Conservation (phyloP, 2,797 vertebrate genomes). For the Enteromius thamalakanensis region DNA sequence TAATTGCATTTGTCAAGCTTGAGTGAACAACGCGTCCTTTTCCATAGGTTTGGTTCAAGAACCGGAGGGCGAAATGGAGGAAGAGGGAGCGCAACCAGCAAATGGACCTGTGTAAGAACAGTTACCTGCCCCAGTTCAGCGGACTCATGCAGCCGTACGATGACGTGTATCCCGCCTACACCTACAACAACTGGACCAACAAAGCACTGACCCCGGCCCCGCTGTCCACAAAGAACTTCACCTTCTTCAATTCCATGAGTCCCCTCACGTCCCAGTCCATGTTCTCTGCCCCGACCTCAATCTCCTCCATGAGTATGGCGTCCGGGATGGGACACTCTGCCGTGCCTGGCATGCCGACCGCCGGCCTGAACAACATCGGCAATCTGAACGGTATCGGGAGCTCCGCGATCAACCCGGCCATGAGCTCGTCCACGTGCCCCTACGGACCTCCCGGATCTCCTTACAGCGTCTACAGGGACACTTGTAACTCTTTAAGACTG, state of each 20-base stretch:
- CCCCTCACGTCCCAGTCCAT: slow-evolving; percentile 96
- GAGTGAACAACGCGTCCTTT: slow-evolving; percentile 16
- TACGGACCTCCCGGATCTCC: slow-evolving; percentile 93
- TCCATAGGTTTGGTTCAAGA: slow-evolving; percentile 97
- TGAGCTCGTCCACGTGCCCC: slow-evolving; percentile 92
- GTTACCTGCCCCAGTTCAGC: slow-evolving; percentile 97
- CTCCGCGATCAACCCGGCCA: slow-evolving; percentile 92
- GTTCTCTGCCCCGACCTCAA: slow-evolving; percentile 95
- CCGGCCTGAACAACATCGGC: slow-evolving; percentile 95
- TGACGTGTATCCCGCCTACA: slow-evolving; percentile 96
- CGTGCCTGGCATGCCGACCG: slow-evolving; percentile 89
- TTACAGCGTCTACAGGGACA: slow-evolving; percentile 98
- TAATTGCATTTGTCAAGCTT: not conserved
- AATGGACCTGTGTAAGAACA: slow-evolving; percentile 98
- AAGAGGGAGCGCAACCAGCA: slow-evolving; percentile 98
- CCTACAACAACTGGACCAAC: slow-evolving; percentile 99
- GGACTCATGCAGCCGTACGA: slow-evolving; percentile 98
- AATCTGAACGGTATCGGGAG: slow-evolving; percentile 91
- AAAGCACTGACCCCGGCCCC: slow-evolving; percentile 92
- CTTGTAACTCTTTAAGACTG: slow-evolving; percentile 97
- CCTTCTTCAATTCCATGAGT: slow-evolving; percentile 99
- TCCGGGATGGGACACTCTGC: slow-evolving; percentile 92
- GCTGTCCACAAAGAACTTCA: slow-evolving; percentile 96
- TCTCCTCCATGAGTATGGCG: slow-evolving; percentile 98
- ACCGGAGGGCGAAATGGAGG: slow-evolving; percentile 96